Conservation (phyloP, 2,888 invertebrate genomes). For the Masnerella sp. region DNA sequence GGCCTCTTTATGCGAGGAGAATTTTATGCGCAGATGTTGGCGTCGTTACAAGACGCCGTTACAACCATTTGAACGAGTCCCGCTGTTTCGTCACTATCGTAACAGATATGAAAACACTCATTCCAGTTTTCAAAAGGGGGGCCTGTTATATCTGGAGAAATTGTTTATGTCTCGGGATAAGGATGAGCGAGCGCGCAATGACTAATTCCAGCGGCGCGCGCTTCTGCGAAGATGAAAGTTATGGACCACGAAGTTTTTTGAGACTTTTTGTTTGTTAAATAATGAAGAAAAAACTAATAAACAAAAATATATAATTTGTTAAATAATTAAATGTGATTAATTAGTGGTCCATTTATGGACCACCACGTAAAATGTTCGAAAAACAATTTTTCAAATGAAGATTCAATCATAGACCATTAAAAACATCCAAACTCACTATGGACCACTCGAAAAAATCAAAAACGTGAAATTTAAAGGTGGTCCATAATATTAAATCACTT, state of each 20-base stretch:
- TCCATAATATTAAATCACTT: too few relatives aligned
- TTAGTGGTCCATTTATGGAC: too few relatives aligned
- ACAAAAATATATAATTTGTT: too few relatives aligned
- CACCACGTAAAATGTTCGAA: too few relatives aligned
- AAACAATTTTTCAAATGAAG: too few relatives aligned
- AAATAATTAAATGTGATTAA: too few relatives aligned
- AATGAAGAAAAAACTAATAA: too few relatives aligned
- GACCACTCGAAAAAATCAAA: too few relatives aligned
- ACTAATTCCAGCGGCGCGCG: constrained; percentile 5
- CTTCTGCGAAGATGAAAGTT: background rate
- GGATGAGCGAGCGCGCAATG: background rate
- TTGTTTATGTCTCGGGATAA: constrained; percentile 39
- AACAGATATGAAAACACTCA: constrained; percentile 58
- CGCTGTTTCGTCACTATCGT: constrained; percentile 57
- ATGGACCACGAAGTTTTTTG: background rate
- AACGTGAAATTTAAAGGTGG: too few relatives aligned
- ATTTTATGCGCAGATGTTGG: constrained; percentile 62
- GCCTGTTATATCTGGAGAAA: constrained; percentile 33
- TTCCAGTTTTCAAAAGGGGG: constrained; percentile 44
- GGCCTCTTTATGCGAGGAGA: constrained; percentile 49
- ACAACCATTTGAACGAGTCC: constrained; percentile 50
- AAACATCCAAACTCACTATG: too few relatives aligned
- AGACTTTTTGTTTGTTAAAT: too few relatives aligned
- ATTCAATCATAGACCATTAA: too few relatives aligned
- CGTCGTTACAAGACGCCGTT: constrained; percentile 52